These are phyloP conservation scores for Philopedon plagiatum DNA, from an alignment of 2,888 invertebrate genomes.

Conservation along the genomic window DNA sequence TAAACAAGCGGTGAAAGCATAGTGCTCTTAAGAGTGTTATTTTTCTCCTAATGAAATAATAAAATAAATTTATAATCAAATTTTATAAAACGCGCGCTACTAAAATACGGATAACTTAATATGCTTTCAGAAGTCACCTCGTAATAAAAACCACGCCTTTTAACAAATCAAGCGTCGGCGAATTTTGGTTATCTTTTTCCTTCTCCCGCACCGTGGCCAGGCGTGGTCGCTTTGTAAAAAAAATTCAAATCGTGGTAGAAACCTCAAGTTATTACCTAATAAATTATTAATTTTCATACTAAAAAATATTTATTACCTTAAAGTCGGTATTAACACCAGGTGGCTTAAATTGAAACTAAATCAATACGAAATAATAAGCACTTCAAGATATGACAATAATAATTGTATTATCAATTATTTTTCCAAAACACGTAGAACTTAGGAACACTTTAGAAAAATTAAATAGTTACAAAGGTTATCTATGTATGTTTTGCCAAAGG, in stretches of 20 bases:
- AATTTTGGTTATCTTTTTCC: background rate
- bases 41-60: no score
- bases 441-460: background rate
- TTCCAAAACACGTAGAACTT: constrained; percentile 3
- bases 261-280: background rate
- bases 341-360: background rate
- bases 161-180: no score
- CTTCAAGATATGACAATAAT: background rate
- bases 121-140: no score
- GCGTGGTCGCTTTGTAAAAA: no score
- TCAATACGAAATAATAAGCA: background rate
- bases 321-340: background rate
- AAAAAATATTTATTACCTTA: constrained; percentile 1
- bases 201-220: background rate
- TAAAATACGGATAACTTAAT: no score
- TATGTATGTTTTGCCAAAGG: constrained; percentile 7
- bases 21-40: no score
- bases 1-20: no score
- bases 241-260: background rate
- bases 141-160: no score
- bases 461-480: constrained; percentile 24
- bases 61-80: no score
- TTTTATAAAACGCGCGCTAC: no score
- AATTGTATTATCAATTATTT: constrained; percentile 7
- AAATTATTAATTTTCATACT: background rate